A percentile compares a stretch with the other conserved stretches of the same genome.
These are phyloP conservation scores for Carassius auratus DNA, from an alignment of 2,113 vertebrate species.

Conservation along the genomic window DNA sequence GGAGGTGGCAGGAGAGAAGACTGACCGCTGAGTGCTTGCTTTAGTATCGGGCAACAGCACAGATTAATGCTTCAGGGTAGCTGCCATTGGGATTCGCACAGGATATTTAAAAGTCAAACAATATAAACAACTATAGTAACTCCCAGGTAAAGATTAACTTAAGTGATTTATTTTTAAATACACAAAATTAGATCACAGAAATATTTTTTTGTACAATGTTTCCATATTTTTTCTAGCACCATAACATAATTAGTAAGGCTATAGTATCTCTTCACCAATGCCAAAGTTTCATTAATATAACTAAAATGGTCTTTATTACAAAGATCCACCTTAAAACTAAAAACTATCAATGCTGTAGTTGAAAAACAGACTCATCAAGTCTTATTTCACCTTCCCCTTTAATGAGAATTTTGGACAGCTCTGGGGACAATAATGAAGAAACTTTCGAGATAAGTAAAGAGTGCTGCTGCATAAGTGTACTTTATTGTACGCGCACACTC, in stretches of 20 bases:
- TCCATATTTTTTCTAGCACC: not conserved
- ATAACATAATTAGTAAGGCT: not conserved
- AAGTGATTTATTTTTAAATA: no score
- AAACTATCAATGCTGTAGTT: not conserved
- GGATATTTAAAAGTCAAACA: conserved; percentile 18
- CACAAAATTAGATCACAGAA: not conserved
- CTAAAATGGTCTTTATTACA: not conserved
- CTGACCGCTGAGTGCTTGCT: conserved; percentile 29
- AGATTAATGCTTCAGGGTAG: conserved; percentile 16
- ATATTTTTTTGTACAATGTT: not conserved
- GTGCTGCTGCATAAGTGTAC: not conserved
- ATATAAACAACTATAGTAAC: not conserved
- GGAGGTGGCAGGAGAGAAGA: conserved; percentile 11
- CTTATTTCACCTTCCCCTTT: not conserved
- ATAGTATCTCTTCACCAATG: not conserved
- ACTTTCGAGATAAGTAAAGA: not conserved
- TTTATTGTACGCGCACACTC: not conserved
- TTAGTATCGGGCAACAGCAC: conserved; percentile 5
- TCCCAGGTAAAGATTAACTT: not conserved
- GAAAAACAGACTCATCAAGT: not conserved
- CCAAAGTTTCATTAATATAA: not conserved
- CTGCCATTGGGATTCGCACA: not conserved
- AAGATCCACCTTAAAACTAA: not conserved
- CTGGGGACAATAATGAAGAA: not conserved
- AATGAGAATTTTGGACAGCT: not conserved